These are phyloP conservation scores for Hyposmocoma kahamanoa DNA, from an alignment of 1,140 invertebrate genomes.

Conservation along the genomic window DNA sequence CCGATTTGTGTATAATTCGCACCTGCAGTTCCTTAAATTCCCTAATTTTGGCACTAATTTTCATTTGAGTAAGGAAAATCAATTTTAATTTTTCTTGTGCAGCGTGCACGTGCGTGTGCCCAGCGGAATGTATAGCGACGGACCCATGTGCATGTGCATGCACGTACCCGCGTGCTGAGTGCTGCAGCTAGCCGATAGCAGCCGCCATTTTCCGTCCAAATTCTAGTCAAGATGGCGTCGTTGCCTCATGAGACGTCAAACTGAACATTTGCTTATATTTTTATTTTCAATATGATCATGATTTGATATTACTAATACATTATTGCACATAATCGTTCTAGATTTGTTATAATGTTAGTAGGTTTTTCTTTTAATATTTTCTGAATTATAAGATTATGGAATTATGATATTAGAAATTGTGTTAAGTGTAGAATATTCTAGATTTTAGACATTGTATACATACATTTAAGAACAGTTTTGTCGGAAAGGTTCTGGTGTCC, in stretches of 20 bases:
- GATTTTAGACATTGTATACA: no score
- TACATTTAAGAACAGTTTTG: no score
- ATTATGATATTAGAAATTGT: constrained; percentile 1
- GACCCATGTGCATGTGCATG: constrained; percentile 59
- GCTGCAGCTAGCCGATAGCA: constrained; percentile 34
- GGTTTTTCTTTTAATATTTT: neutral
- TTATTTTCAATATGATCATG: neutral
- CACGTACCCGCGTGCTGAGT: constrained; percentile 49
- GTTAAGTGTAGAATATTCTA: constrained; percentile 1
- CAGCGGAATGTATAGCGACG: constrained; percentile 52
- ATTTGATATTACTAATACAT: no score
- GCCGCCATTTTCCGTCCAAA: neutral
- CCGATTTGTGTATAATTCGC: neutral
- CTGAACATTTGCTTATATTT: neutral
- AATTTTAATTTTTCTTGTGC: constrained; percentile 12
- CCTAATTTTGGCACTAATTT: neutral
- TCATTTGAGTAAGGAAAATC: neutral
- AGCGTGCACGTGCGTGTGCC: constrained; percentile 53
- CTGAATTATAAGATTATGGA: neutral
- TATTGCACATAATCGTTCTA: no score
- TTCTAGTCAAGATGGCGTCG: neutral
- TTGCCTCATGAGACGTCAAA: neutral
- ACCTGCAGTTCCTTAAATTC: neutral
- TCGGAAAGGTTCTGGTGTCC: no score
- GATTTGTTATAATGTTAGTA: neutral